Conservation (phyloP, 2,888 invertebrate species). For the Axea sp. region DNA sequence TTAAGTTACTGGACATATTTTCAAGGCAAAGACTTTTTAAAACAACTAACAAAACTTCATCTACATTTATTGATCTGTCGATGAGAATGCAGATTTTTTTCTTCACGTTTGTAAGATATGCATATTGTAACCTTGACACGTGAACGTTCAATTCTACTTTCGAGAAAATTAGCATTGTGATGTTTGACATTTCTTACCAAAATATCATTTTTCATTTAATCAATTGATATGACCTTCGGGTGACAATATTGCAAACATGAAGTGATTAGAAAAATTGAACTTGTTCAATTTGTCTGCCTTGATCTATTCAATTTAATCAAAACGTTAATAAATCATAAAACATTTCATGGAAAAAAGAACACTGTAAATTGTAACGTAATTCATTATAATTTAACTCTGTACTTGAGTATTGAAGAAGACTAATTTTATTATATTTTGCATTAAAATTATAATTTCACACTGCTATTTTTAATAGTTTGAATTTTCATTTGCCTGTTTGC, state of each 20-base stretch:
- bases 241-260: not conserved
- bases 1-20: slow-evolving; percentile 13
- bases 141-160: slow-evolving; percentile 39
- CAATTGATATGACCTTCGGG: slow-evolving; percentile 6
- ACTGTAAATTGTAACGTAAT: no score
- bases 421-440: no score
- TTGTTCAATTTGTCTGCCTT: no score
- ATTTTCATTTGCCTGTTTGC: no score
- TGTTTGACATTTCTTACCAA: slow-evolving; percentile 22
- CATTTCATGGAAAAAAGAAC: no score
- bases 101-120: slow-evolving; percentile 21
- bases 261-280: no score
- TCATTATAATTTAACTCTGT: no score
- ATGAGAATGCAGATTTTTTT: slow-evolving; percentile 48
- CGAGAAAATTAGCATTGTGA: slow-evolving; percentile 23
- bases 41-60: slow-evolving; percentile 36
- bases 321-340: no score
- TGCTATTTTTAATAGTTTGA: no score
- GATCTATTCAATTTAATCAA: no score
- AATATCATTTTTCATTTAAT: slow-evolving; percentile 30
- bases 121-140: slow-evolving; percentile 51
- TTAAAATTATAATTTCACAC: no score
- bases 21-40: slow-evolving; percentile 32
- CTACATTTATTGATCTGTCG: slow-evolving; percentile 51
- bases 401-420: no score